Percentiles rank a stretch among this genome's conserved stretches.
Conservation (phyloP, 2,797 vertebrate species). For the Cossypha dichroa region DNA sequence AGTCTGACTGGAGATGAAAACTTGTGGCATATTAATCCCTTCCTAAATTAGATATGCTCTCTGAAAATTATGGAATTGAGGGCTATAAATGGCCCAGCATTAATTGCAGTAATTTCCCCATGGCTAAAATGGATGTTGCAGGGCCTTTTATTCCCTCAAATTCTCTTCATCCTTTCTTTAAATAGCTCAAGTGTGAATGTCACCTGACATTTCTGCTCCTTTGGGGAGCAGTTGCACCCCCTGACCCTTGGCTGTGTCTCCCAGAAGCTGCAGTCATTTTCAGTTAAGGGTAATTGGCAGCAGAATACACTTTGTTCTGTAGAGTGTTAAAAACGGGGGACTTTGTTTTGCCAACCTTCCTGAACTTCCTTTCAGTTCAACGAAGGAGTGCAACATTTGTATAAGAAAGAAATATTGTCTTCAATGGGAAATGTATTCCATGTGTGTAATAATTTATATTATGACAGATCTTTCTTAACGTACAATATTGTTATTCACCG, state of each 20-base stretch:
- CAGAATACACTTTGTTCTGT: conserved; percentile 73
- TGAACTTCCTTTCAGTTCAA: conserved; percentile 79
- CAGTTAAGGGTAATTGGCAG: conserved; percentile 68
- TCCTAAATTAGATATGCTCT: background rate
- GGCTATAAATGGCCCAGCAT: background rate
- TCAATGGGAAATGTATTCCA: conserved; percentile 82
- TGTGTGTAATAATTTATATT: conserved; percentile 83
- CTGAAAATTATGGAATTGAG: background rate
- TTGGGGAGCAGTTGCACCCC: conserved; percentile 22
- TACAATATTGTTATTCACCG: conserved; percentile 77
- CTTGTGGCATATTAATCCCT: background rate
- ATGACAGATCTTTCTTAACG: conserved; percentile 76
- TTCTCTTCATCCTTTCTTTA: conserved; percentile 2
- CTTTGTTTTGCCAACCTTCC: conserved; percentile 81
- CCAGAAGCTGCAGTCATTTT: conserved; percentile 69
- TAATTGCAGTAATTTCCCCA: conserved; percentile 22
- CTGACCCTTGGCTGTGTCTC: conserved; percentile 61
- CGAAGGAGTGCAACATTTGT: conserved; percentile 78
- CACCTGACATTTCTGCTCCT: conserved; percentile 22
- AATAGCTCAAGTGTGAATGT: conserved; percentile 16
- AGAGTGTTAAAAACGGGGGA: conserved; percentile 77
- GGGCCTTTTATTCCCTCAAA: background rate
- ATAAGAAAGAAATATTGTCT: conserved; percentile 84
- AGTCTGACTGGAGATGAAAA: background rate
- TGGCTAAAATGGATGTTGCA: background rate